phyloP scores from a whole-genome alignment of 2,113 vertebrate genomes.

The Sinocyclocheilus rhinocerous region DNA sequence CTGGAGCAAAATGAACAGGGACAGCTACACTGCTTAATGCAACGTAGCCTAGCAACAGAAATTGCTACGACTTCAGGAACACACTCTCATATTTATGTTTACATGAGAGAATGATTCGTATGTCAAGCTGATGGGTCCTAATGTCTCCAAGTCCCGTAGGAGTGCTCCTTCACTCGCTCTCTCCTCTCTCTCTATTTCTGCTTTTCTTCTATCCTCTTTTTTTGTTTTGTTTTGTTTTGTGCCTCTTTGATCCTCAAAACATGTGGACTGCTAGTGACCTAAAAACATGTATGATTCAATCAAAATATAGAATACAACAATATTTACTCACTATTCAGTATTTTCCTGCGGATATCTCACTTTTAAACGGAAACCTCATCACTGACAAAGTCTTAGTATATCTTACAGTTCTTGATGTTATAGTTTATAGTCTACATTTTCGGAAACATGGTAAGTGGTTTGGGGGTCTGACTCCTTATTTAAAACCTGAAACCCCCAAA shows the following conservation, averaged over 20 bases:
- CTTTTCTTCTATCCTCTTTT: conserved; percentile 70
- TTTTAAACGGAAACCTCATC: neutral
- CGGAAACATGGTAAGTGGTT: neutral
- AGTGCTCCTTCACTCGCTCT: conserved; percentile 67
- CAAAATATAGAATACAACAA: neutral
- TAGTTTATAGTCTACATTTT: neutral
- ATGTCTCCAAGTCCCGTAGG: conserved; percentile 62
- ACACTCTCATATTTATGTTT: conserved; percentile 83
- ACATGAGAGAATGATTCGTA: conserved; percentile 81
- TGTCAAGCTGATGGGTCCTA: conserved; percentile 81
- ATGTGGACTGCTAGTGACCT: neutral
- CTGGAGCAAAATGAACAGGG: conserved; percentile 81
- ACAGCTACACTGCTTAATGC: conserved; percentile 80
- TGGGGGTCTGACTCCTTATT: neutral
- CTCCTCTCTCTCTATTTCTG: conserved; percentile 69
- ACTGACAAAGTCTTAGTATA: neutral
- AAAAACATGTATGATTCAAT: neutral
- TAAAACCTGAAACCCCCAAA: neutral
- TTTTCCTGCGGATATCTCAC: neutral
- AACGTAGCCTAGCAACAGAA: conserved; percentile 83
- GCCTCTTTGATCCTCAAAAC: neutral
- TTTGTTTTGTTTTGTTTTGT: neutral
- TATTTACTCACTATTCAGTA: neutral
- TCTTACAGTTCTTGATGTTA: neutral
- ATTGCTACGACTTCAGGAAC: conserved; percentile 75